Evolutionary conservation across 1,140 invertebrate genomes (phyloP).

Genomic region (Gonatopus flavifemur): DNA sequence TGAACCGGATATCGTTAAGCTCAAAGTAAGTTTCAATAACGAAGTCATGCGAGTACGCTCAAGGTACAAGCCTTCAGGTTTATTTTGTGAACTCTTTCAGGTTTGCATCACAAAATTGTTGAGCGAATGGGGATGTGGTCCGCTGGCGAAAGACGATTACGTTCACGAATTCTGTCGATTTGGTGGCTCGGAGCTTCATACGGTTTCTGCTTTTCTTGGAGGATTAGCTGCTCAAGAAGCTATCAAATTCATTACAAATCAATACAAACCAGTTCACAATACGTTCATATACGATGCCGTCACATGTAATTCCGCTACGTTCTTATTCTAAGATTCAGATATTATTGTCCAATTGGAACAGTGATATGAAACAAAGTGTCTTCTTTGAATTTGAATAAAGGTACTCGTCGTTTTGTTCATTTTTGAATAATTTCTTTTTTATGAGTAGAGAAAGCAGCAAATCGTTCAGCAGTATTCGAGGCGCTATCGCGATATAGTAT

Average conservation of each 20-base stretch:
- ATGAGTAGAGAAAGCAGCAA: too few relatives aligned
- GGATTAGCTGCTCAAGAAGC: slow-evolving; percentile 94
- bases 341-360: not conserved
- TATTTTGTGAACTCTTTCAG: slow-evolving; percentile 46
- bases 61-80: not conserved
- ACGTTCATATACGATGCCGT: slow-evolving; percentile 96
- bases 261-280: slow-evolving; percentile 96
- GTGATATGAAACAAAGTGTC: not conserved
- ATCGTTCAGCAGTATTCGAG: too few relatives aligned
- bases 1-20: slow-evolving; percentile 83
- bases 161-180: slow-evolving; percentile 94
- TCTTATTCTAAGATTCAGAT: slow-evolving; percentile 66
- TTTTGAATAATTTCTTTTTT: too few relatives aligned
- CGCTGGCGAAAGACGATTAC: slow-evolving; percentile 86
- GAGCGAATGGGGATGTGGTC: slow-evolving; percentile 81
- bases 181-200: slow-evolving; percentile 92
- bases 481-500: too few relatives aligned
- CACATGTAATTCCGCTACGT: slow-evolving; percentile 80
- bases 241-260: slow-evolving; percentile 96
- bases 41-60: not conserved
- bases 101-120: slow-evolving; percentile 77
- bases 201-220: slow-evolving; percentile 90
- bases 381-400: too few relatives aligned
- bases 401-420: too few relatives aligned
- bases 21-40: slow-evolving; percentile 66